These are phyloP conservation scores for Craterocephalus amniculus DNA, from an alignment of 2,797 vertebrate genomes.

Conservation along the genomic window DNA sequence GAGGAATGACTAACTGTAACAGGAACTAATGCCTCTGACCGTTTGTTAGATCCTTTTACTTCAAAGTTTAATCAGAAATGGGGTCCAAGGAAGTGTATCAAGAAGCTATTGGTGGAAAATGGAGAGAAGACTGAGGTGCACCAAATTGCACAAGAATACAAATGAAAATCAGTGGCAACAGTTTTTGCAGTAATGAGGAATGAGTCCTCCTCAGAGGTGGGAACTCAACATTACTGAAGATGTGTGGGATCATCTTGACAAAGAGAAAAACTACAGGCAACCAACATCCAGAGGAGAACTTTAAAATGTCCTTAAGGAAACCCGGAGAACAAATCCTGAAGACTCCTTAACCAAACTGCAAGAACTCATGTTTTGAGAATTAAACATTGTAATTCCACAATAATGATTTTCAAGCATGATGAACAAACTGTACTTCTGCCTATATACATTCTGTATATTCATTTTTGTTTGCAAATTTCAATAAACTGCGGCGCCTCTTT, in stretches of 20 bases:
- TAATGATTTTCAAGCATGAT: neutral
- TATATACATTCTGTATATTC: too few species aligned
- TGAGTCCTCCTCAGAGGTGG: neutral
- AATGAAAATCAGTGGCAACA: neutral
- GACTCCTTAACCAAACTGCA: neutral
- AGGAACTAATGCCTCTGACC: neutral
- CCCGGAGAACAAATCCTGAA: neutral
- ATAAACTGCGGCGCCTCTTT: too few species aligned
- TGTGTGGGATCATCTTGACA: neutral
- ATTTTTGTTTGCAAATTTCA: too few species aligned
- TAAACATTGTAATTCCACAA: neutral
- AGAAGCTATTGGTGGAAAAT: neutral
- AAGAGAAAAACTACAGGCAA: neutral
- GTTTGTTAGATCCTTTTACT: neutral
- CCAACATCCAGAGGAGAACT: neutral
- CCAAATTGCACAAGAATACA: neutral
- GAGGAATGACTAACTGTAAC: neutral
- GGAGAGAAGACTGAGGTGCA: neutral
- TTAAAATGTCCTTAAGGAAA: neutral
- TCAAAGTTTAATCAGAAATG: neutral
- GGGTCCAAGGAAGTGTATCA: neutral
- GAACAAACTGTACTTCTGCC: neutral
- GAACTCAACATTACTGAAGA: neutral
- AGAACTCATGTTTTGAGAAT: neutral
- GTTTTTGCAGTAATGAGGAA: neutral